Percentiles rank a stretch among this genome's conserved stretches.
These are phyloP conservation scores for Poliocrania exsul DNA, from an alignment of 2,797 vertebrate genomes.

Conservation along the genomic window DNA sequence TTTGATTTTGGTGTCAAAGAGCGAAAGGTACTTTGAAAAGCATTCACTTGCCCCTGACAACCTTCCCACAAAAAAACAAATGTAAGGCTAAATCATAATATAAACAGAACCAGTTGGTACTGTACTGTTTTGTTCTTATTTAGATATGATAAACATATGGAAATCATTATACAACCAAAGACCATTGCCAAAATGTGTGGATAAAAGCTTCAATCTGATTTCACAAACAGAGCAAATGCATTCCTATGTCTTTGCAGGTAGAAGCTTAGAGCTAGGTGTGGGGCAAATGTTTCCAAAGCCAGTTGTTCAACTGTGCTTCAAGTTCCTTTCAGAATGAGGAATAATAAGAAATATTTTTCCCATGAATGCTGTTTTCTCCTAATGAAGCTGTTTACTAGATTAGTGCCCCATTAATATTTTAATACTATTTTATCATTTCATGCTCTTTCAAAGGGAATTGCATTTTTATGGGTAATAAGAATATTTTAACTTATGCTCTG, in stretches of 20 bases:
- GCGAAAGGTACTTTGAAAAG: neutral
- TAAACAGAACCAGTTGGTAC: slow-evolving; percentile 14
- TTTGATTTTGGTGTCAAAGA: neutral
- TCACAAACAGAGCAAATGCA: neutral
- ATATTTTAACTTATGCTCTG: neutral
- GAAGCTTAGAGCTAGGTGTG: neutral
- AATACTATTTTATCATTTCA: neutral
- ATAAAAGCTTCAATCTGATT: neutral
- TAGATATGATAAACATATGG: slow-evolving; percentile 29
- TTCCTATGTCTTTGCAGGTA: accelerated
- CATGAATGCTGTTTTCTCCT: neutral
- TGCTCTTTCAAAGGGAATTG: neutral
- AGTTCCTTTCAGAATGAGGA: neutral
- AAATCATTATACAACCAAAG: slow-evolving; percentile 4
- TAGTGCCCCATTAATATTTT: neutral
- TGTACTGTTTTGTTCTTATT: neutral
- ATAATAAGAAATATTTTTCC: neutral
- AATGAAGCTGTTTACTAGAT: neutral
- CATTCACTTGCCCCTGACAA: neutral
- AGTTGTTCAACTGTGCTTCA: neutral
- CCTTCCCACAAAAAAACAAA: neutral
- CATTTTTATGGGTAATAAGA: neutral
- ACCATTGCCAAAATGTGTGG: neutral
- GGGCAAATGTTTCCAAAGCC: neutral
- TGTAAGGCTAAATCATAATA: neutral